Conservation (phyloP, 2,888 invertebrate species). For the Micoletzkya japonica region DNA sequence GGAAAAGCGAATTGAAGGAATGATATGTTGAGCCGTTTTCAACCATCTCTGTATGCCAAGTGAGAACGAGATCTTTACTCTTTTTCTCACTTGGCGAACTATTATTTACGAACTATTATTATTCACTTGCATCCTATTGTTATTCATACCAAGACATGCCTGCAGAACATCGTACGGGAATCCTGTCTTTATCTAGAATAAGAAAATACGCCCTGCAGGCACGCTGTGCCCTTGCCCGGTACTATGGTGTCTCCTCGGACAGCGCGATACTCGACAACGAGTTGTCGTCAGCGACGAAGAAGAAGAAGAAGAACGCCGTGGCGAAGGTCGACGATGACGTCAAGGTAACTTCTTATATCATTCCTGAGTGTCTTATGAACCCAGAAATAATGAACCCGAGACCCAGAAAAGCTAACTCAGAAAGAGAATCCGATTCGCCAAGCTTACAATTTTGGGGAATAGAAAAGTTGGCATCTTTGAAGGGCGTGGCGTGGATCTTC, state of each 20-base stretch:
- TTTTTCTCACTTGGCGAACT: background rate
- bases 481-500: slow-evolving; percentile 45
- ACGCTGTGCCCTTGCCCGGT: slow-evolving; percentile 35
- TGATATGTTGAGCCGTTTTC: too few relatives aligned
- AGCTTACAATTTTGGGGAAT: background rate
- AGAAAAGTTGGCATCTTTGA: background rate
- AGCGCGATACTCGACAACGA: slow-evolving; percentile 36
- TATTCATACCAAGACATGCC: slow-evolving; percentile 15
- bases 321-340: slow-evolving; percentile 38
- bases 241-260: slow-evolving; percentile 37
- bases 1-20: too few relatives aligned
- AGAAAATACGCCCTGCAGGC: slow-evolving; percentile 31
- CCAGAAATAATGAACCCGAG: background rate
- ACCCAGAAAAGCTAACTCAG: background rate
- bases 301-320: slow-evolving; percentile 18
- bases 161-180: background rate
- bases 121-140: too few relatives aligned
- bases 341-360: background rate
- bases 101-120: too few relatives aligned
- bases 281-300: slow-evolving; percentile 29
- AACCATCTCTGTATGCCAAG: too few relatives aligned
- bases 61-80: too few relatives aligned
- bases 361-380: background rate
- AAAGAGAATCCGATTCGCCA: background rate
- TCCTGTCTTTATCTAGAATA: background rate